phyloP scores from a whole-genome alignment of 1,140 invertebrate species.

The Sycobia sp. region DNA sequence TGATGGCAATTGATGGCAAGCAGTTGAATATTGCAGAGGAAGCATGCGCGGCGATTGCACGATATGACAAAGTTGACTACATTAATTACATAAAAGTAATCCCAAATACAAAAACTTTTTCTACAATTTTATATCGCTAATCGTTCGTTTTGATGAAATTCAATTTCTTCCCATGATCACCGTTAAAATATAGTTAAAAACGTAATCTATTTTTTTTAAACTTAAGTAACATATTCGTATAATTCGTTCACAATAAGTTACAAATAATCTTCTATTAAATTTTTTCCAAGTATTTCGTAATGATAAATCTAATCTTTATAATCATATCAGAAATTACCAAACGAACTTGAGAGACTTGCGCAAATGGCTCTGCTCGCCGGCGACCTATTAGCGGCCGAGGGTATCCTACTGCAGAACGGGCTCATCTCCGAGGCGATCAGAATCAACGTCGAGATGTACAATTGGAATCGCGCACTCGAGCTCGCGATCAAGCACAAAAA shows the following conservation, averaged over 20 bases:
- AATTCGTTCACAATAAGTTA: too few species aligned
- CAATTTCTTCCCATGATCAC: too few species aligned
- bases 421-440: constrained; percentile 78
- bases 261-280: too few species aligned
- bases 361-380: constrained; percentile 82
- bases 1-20: constrained; percentile 79
- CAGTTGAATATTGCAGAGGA: constrained; percentile 87
- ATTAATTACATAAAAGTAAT: constrained; percentile 78
- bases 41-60: constrained; percentile 88
- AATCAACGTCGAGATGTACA: constrained; percentile 80
- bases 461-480: constrained; percentile 88
- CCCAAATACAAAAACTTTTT: background rate
- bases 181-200: too few species aligned
- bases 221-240: too few species aligned
- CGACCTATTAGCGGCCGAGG: constrained; percentile 80
- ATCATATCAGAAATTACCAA: constrained; percentile 63
- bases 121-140: background rate
- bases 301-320: too few species aligned
- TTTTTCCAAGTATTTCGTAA: constrained; percentile 25
- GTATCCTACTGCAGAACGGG: constrained; percentile 79
- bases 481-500: constrained; percentile 81
- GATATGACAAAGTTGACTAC: constrained; percentile 90
- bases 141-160: background rate
- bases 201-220: too few species aligned
- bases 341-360: constrained; percentile 71